These are phyloP conservation scores for Psephotus haematonotus DNA, from an alignment of 2,113 vertebrate genomes.

Conservation along the genomic window DNA sequence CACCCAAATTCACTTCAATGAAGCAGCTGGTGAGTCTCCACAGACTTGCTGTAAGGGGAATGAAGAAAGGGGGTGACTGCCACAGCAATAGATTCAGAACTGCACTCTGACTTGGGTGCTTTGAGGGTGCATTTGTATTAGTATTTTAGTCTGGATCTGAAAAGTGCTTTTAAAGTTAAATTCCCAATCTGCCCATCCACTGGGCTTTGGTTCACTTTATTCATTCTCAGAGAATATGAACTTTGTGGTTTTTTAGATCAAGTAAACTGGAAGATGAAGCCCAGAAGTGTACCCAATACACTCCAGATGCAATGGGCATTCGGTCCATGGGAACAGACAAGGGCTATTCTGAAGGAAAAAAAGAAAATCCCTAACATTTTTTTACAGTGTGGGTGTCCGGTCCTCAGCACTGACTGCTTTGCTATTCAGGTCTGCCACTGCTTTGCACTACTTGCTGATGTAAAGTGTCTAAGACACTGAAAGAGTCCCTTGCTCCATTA, in stretches of 20 bases:
- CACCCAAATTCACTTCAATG: background rate
- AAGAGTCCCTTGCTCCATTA: background rate
- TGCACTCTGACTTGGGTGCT: background rate
- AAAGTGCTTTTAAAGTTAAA: background rate
- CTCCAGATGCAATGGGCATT: background rate
- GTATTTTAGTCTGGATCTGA: background rate
- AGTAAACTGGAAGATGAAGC: background rate
- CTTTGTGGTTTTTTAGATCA: background rate
- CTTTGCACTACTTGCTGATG: background rate
- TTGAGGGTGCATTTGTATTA: background rate
- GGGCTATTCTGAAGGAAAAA: background rate
- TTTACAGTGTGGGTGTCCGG: background rate
- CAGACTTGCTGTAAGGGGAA: background rate
- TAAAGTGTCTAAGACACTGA: background rate
- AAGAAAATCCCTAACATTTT: background rate
- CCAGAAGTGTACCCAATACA: background rate
- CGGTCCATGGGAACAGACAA: background rate
- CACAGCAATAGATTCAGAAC: background rate
- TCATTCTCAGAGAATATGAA: background rate
- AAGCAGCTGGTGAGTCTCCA: background rate
- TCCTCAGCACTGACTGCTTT: background rate
- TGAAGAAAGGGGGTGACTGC: background rate
- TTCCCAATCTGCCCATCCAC: background rate
- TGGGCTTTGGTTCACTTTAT: background rate
- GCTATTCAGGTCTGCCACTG: background rate